These are phyloP conservation scores for Protobothrops flavoviridis DNA, from an alignment of 2,113 vertebrate species.

Conservation along the genomic window DNA sequence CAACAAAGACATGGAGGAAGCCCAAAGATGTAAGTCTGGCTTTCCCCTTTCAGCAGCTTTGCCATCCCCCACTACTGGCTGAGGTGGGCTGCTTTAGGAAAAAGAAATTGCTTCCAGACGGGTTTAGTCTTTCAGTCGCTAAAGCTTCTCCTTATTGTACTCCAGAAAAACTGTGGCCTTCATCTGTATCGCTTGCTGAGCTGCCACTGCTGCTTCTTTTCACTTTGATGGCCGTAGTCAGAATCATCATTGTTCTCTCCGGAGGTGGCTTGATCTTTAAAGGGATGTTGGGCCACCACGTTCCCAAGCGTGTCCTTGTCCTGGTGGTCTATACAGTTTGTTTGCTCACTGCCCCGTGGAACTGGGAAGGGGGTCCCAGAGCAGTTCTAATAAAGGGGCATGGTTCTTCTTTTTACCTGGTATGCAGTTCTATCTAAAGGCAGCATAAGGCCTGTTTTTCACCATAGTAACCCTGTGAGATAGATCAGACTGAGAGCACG, in stretches of 20 bases:
- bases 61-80: background rate
- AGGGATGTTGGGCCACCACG: background rate
- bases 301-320: background rate
- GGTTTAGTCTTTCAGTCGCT: background rate
- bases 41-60: background rate
- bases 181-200: background rate
- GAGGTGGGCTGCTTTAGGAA: background rate
- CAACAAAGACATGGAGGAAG: constrained; percentile 90
- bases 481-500: background rate
- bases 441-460: background rate
- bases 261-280: background rate
- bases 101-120: background rate
- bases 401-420: background rate
- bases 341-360: background rate
- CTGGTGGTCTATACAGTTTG: background rate
- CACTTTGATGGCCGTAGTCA: background rate
- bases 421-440: background rate
- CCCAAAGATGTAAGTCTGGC: constrained; percentile 80
- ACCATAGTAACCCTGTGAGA: background rate
- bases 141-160: too few relatives aligned
- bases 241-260: background rate
- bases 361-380: background rate
- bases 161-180: background rate
- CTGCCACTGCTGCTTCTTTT: background rate
- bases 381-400: background rate